Base-by-base conservation (phyloP, 92 coral and sea anemone genomes). In the Pocillopora grandis region DNA sequence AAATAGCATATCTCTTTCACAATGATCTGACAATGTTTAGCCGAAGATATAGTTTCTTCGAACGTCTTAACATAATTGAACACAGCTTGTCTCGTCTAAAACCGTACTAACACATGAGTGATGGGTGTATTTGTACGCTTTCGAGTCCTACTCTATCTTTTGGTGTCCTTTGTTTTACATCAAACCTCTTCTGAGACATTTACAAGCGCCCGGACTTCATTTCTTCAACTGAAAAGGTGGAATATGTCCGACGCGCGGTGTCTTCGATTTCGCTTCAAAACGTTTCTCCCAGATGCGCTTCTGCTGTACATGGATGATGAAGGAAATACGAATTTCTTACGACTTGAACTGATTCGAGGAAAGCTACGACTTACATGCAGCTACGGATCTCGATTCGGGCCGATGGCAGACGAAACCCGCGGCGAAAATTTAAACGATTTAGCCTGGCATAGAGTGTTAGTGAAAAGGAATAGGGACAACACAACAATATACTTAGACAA, bases 251-350 rank as follows among this genome's bases (percentile, higher is more conserved):
- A 62, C 19, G 75, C 75, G 33, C 82, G 89, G 19, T 78, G 72
- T 20, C 72, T 91, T n/a, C 60, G 87, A 70, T 88, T 91, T 63
- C 85, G 79, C 18, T 91, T 91, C 77, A 91, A 91, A 36, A 88
- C 94, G 14, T 86, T 83, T 68, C 69, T 76, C 5, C 21, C 79
- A 36, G 87, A 91, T 68, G 84, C 91, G 65, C 61, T 91, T 9
- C 82, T 91, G 0, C n/a, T 91, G 66, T 91, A 91, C 72, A 83
- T 83, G 80, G 86, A 83, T 12, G 86, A 83, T 55, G 57, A 49
- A 27, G 86, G 73, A 11, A 75, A 83, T 19, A 72, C 86, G 56
- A 75, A 83, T 74, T 83, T 83, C 65, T 56, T 83, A 23, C 86
- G 86, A 33, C 73, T 83, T 73, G 86, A 83, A 62, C 58, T 83